Base-by-base conservation (phyloP, 1,140 invertebrate species). In the Cryptotermes secundus region DNA sequence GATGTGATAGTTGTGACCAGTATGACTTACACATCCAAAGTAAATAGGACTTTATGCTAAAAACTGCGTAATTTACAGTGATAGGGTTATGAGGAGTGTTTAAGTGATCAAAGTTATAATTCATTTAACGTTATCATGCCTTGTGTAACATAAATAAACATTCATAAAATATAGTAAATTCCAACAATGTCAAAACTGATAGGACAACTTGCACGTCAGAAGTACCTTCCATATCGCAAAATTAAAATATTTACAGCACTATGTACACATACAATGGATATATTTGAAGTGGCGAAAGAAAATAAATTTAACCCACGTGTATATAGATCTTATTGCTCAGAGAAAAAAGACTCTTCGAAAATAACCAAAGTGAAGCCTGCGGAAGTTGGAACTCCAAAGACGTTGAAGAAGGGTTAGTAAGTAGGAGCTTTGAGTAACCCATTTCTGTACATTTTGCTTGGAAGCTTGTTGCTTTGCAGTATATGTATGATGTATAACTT, bases 381-480 rank as follows among this genome's bases (percentile, higher is more conserved):
- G 59, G 59, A 72, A 72, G 59, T 72, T 72, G 59, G 59, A 72
- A 72, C n/a, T 3, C n/a, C 59, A 72, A 72, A 72, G 31, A 72
- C 59, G 10, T 72, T 72, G 4, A 31, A 72, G 6, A 26, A 72
- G n/a, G 59, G 59, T 72, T n/a, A 31, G 59, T 72, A 72, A 72
- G 26, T 31, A 72, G 59, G 22, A 49, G 45, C 14, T 4, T 72
- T 72, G 31, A 12, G n/a, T 72, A 72, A 72, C 9, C 6, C 59
- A 72, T n/a, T n/a, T 26, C 26, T 31, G 6, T 72, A 72, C 4
- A 12, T 9, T 72, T 31, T 12, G 16, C 3, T 49, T 49, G 19
- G 45, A 19, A 49, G 14, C 2, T 45, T 49, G 45, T 12, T 6
- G 38, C 4, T 38, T 38, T 38, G 38, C 38, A 38, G 38, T 38